A percentile compares a stretch with the other conserved stretches of the same genome.
Evolutionary conservation across 2,113 vertebrate species (phyloP).

Genomic region (Vulpes vulpes): DNA sequence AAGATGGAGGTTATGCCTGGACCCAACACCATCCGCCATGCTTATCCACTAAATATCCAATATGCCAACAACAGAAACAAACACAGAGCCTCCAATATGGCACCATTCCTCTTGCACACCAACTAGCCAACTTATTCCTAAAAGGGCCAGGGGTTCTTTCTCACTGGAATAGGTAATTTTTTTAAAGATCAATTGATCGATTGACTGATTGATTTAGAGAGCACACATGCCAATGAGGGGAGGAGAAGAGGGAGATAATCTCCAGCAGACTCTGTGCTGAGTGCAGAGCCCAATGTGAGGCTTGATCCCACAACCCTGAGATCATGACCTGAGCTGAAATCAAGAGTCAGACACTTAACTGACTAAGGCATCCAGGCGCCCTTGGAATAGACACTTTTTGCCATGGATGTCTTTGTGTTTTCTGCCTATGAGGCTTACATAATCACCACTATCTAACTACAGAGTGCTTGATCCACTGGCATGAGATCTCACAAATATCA

Average conservation of each 20-base stretch:
- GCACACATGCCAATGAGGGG: too few relatives aligned
- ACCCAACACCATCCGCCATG: not conserved
- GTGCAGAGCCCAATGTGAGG: too few relatives aligned
- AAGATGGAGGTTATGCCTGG: not conserved
- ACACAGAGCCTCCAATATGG: not conserved
- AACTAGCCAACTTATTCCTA: not conserved
- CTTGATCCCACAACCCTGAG: too few relatives aligned
- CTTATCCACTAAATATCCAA: not conserved
- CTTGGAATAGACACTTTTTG: not conserved
- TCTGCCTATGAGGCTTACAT: not conserved
- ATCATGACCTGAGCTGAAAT: too few relatives aligned
- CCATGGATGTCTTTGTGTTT: not conserved
- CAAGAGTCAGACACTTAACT: too few relatives aligned
- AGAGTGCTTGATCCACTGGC: not conserved
- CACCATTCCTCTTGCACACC: not conserved
- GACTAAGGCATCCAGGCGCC: too few relatives aligned
- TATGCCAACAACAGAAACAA: not conserved
- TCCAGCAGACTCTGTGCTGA: too few relatives aligned
- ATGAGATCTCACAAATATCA: not conserved
- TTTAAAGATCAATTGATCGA: not conserved
- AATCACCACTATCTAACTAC: not conserved
- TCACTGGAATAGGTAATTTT: not conserved
- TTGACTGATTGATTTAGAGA: too few relatives aligned
- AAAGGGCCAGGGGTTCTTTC: not conserved
- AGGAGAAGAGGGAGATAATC: too few relatives aligned